Percentiles rank a stretch among this genome's conserved stretches.
Conservation (phyloP, 2,113 vertebrate genomes). For the Peucedramus taeniatus region DNA sequence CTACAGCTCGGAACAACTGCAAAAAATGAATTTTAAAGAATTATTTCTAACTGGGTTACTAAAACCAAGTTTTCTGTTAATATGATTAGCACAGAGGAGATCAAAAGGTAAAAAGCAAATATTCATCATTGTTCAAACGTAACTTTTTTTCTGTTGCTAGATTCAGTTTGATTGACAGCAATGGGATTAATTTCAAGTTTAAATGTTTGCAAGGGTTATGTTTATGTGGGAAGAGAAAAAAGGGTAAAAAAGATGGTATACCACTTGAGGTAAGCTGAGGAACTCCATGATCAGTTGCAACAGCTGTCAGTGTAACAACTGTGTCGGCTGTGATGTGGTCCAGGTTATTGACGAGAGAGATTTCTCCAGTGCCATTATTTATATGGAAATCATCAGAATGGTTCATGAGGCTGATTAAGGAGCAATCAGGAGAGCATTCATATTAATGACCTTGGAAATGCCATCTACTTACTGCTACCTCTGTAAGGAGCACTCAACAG, state of each 20-base stretch:
- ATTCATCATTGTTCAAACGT: neutral
- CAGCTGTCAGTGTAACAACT: slow-evolving; percentile 49
- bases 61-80: neutral
- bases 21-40: neutral
- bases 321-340: slow-evolving; percentile 57
- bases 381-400: slow-evolving; percentile 64
- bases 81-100: neutral
- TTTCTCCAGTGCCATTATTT: slow-evolving; percentile 66
- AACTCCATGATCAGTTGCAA: slow-evolving; percentile 71
- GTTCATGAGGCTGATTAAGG: slow-evolving; percentile 61
- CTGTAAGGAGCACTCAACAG: neutral
- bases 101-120: neutral
- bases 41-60: neutral
- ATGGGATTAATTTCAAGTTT: neutral
- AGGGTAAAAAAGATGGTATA: slow-evolving; percentile 8
- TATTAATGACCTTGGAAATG: neutral
- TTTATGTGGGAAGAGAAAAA: neutral
- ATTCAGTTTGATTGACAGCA: neutral
- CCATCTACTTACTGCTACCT: neutral
- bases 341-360: slow-evolving; percentile 67
- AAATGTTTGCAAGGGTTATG: neutral
- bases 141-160: neutral
- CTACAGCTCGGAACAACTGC: neutral
- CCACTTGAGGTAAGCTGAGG: slow-evolving; percentile 69
- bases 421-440: neutral